phyloP scores from a whole-genome alignment of 2,888 invertebrate genomes.

The Cataglyphis rosenhaueri region DNA sequence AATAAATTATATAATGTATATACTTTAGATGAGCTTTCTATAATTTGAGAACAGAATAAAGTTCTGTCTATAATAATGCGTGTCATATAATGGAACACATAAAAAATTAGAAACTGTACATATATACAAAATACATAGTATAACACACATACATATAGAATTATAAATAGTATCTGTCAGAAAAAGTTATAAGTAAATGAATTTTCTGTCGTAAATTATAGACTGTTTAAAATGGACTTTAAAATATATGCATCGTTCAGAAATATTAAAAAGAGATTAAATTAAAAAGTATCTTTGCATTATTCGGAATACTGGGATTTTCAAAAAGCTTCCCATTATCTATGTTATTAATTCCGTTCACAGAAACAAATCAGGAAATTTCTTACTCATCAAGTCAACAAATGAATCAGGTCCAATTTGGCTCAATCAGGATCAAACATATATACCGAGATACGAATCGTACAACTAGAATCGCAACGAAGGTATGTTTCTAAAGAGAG shows the following conservation, averaged over 20 bases:
- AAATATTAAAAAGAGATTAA: not conserved
- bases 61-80: not conserved
- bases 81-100: not conserved
- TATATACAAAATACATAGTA: not conserved
- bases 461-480: constrained; percentile 2
- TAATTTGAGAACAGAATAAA: constrained; percentile 1
- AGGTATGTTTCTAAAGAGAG: constrained; percentile 20
- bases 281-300: not conserved
- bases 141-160: not conserved
- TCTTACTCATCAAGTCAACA: constrained; percentile 1
- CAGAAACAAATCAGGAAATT: constrained; percentile 27
- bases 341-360: constrained; percentile 22
- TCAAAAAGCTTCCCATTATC: constrained; percentile 6
- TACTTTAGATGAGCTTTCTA: constrained; percentile 5
- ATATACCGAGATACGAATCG: constrained; percentile 9
- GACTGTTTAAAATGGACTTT: not conserved
- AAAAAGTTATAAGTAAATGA: not conserved
- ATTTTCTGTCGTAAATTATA: constrained; percentile 1
- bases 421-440: constrained; percentile 10
- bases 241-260: not conserved
- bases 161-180: not conserved
- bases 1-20: constrained; percentile 1
- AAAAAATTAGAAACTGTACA: not conserved
- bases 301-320: not conserved
- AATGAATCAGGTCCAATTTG: constrained; percentile 29